These are phyloP conservation scores for Kryptopterus vitreolus DNA, from an alignment of 2,797 vertebrate genomes.

Conservation along the genomic window DNA sequence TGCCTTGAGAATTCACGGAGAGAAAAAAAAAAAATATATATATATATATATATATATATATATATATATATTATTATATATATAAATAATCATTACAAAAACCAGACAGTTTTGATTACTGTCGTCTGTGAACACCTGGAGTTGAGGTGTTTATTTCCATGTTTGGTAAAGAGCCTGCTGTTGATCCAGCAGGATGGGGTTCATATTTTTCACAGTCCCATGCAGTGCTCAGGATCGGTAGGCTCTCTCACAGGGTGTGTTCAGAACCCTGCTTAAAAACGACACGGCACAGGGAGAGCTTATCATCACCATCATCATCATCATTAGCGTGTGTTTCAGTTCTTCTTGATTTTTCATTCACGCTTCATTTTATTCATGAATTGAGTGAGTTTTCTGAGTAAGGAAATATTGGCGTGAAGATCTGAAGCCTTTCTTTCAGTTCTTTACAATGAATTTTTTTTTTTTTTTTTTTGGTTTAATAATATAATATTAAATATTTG, in stretches of 20 bases:
- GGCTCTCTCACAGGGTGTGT: background rate
- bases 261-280: background rate
- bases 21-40: slow-evolving; percentile 12
- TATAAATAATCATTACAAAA: background rate
- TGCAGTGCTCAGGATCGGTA: background rate
- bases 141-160: slow-evolving; percentile 19
- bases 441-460: no score
- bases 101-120: slow-evolving; percentile 35
- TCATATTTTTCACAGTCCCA: background rate
- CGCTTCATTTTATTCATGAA: background rate
- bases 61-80: no score
- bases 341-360: background rate
- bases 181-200: background rate
- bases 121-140: background rate
- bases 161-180: slow-evolving; percentile 2
- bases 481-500: no score
- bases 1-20: slow-evolving; percentile 39
- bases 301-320: background rate
- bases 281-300: background rate
- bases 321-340: background rate
- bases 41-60: no score
- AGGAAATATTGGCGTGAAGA: background rate
- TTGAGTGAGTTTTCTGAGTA: slow-evolving; percentile 5
- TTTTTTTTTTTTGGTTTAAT: no score
- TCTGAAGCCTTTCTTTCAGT: background rate